Base-by-base conservation (phyloP, 2,113 vertebrate genomes). In the Otolemur garnettii region DNA sequence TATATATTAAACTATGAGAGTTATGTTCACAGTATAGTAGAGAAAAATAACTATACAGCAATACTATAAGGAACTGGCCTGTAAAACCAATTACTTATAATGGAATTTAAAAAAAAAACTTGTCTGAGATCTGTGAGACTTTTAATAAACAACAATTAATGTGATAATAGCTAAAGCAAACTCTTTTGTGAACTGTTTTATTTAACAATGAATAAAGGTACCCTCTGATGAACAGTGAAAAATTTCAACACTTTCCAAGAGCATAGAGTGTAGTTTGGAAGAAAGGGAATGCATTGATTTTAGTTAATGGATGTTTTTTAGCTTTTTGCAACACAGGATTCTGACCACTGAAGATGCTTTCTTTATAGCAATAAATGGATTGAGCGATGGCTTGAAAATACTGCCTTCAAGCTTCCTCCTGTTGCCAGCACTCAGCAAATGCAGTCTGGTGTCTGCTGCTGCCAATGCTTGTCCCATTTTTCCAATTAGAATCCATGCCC, bases 281-380 rank as follows among this genome's bases (percentile, higher is more conserved):
- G 59, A 91, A 96, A 95, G 96, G 30, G 13, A 79, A 97, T 88
- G 28, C 74, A 97, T 82, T 89, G 88, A 93, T 96, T 96, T 97
- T 87, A 87, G 24, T 64, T 97, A 97, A 96, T 91, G 88, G 96
- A 72, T 95, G 82, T 30, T 95, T 93, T 93, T 87, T 59, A 86
- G 68, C 50, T 89, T 71, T 90, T 87, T 95, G 82, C 45, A 87
- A 87, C 55, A 80, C 0, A 1, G 30, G 50, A 87, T 83, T 94
- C 64, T 93, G 90, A 82, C 93, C 59, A 87, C 1, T 45, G 26
- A 66, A 68, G 71, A 45, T 77, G 50, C 71, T 93, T 97, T 91
- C 75, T 93, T 89, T 91, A 60, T 24, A 87, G 79, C 55, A 95
- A 91, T 75, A 95, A 89, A 95, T 90, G 35, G 74, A 96, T 80